Evolutionary conservation across 1,140 invertebrate genomes (phyloP).

Genomic region (Leguminivora glycinivorella): DNA sequence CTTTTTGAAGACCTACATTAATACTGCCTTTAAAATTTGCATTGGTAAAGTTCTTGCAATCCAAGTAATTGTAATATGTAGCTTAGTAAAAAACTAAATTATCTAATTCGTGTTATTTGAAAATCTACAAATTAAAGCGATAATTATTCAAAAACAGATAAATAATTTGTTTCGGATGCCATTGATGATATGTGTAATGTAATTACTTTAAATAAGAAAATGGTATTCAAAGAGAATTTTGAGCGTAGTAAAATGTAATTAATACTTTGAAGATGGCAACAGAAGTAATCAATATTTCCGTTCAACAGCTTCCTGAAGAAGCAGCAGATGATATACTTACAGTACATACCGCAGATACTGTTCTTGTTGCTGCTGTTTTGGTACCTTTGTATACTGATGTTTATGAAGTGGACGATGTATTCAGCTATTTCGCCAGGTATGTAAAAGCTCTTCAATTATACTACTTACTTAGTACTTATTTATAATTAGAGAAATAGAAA

Average conservation of each 20-base stretch:
- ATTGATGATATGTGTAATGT: not conserved
- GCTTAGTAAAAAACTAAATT: not conserved
- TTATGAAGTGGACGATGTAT: slow-evolving; percentile 92
- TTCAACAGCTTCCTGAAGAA: slow-evolving; percentile 85
- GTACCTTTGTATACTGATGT: slow-evolving; percentile 91
- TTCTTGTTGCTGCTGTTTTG: slow-evolving; percentile 92
- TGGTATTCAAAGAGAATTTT: slow-evolving; percentile 5
- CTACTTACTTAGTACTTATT: not conserved
- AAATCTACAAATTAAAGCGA: not conserved
- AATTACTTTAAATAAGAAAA: not conserved
- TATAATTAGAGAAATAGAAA: not conserved
- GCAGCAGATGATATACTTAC: slow-evolving; percentile 86
- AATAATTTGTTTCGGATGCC: not conserved
- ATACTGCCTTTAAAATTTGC: not conserved
- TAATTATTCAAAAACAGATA: too few relatives aligned
- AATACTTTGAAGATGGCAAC: slow-evolving; percentile 32
- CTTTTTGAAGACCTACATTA: not conserved
- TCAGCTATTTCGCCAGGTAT: slow-evolving; percentile 81
- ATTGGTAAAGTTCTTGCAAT: not conserved
- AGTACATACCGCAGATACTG: slow-evolving; percentile 93
- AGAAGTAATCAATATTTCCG: slow-evolving; percentile 37
- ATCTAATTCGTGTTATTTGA: not conserved
- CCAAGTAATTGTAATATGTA: not conserved
- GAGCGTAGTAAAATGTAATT: slow-evolving; percentile 38
- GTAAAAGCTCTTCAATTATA: not conserved